phyloP scores from a whole-genome alignment of 2,113 vertebrate species.

The Diadophis punctatus region DNA sequence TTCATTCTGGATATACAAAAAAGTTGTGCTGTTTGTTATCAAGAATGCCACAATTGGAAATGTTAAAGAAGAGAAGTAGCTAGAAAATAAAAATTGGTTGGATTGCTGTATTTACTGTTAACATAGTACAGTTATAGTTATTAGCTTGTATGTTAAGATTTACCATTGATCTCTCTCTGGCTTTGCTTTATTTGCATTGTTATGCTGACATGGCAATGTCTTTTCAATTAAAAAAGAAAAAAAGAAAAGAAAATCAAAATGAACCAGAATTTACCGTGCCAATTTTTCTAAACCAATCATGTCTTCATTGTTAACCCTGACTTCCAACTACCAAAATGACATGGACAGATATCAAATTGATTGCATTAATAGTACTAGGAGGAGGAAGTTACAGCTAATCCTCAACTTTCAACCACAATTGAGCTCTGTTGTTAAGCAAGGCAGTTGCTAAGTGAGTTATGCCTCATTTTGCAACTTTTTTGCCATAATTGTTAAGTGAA shows the following conservation, averaged over 20 bases:
- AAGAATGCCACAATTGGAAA: not conserved
- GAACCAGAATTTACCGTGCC: not conserved
- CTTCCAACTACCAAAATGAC: not conserved
- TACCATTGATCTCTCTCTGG: too few species aligned
- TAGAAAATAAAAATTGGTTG: too few species aligned
- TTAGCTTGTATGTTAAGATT: too few species aligned
- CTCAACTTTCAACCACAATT: not conserved
- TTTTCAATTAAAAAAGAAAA: too few species aligned
- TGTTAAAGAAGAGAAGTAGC: not conserved
- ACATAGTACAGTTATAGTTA: too few species aligned
- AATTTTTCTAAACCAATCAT: not conserved
- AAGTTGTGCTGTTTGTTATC: not conserved
- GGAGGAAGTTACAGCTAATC: not conserved
- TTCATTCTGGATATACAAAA: not conserved
- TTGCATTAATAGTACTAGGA: not conserved
- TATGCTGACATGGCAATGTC: too few species aligned
- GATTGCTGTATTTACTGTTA: too few species aligned
- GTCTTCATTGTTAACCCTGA: not conserved
- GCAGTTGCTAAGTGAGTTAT: not conserved
- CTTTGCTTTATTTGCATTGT: too few species aligned
- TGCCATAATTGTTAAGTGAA: not conserved
- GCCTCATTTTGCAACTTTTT: not conserved
- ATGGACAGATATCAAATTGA: not conserved
- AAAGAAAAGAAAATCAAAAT: too few species aligned
- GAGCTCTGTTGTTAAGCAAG: not conserved